Evolutionary conservation across 2,113 vertebrate species (phyloP).

Genomic region (Cheilinus undulatus): DNA sequence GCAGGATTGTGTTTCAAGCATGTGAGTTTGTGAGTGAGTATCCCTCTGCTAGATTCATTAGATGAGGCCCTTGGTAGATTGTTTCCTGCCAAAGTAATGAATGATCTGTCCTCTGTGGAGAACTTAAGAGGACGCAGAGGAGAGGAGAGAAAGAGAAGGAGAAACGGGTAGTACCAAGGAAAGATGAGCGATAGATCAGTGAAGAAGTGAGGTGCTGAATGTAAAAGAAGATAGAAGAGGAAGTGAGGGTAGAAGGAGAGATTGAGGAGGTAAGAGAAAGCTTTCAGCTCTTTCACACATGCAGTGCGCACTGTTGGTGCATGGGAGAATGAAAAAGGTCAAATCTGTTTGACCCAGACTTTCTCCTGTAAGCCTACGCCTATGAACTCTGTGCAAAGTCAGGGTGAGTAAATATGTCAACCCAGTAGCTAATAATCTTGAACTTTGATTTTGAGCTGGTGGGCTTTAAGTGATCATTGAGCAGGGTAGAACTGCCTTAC

Average conservation of each 20-base stretch:
- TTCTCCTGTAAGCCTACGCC: background rate
- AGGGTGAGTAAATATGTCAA: too few relatives aligned
- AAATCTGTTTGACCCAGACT: background rate
- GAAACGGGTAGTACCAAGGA: constrained; percentile 1
- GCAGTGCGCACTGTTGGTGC: background rate
- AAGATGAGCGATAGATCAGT: constrained; percentile 23
- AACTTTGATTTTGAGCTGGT: too few relatives aligned
- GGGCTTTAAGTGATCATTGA: too few relatives aligned
- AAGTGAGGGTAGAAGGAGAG: background rate
- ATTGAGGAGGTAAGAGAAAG: background rate
- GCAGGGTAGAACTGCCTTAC: too few relatives aligned
- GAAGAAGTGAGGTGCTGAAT: constrained; percentile 27
- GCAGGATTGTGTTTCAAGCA: background rate
- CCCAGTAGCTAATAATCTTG: too few relatives aligned
- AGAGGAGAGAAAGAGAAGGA: constrained; percentile 3
- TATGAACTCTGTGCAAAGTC: too few relatives aligned
- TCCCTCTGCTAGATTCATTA: constrained; percentile 44
- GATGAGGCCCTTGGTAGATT: constrained; percentile 41
- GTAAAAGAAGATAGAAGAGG: constrained; percentile 7
- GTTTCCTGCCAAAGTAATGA: constrained; percentile 50
- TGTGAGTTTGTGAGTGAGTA: background rate
- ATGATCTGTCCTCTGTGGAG: constrained; percentile 36
- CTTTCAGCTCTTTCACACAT: background rate
- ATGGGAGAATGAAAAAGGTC: background rate
- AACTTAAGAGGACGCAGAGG: constrained; percentile 31